These are phyloP conservation scores for Imbricaverruca yamaguchii DNA, from an alignment of 2,888 invertebrate species.

Conservation along the genomic window DNA sequence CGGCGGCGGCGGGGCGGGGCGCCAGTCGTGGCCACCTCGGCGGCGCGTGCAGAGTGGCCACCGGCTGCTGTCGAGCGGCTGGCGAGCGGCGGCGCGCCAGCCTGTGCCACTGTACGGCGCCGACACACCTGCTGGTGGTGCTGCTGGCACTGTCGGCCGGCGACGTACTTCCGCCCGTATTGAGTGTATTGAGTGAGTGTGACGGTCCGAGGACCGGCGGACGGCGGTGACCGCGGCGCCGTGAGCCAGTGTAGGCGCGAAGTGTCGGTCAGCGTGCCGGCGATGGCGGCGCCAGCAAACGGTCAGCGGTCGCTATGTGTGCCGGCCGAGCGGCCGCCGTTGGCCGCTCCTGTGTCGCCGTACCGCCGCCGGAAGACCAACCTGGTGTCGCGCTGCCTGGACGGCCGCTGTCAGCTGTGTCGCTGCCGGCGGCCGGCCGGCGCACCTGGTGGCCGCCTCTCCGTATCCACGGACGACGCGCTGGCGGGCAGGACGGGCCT, in stretches of 20 bases:
- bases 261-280: too few relatives aligned
- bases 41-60: too few relatives aligned
- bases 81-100: too few relatives aligned
- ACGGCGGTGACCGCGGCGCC: too few relatives aligned
- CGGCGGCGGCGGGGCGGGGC: not conserved
- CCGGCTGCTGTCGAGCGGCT: too few relatives aligned
- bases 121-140: too few relatives aligned
- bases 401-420: not conserved
- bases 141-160: too few relatives aligned
- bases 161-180: too few relatives aligned
- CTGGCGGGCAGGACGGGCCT: not conserved
- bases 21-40: not conserved
- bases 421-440: not conserved
- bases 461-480: not conserved
- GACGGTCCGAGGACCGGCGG: too few relatives aligned
- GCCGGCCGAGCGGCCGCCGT: slow-evolving; percentile 2
- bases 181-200: too few relatives aligned
- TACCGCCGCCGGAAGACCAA: not conserved
- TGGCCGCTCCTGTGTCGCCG: not conserved
- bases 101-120: too few relatives aligned
- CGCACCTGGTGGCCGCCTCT: not conserved
- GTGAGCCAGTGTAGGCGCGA: too few relatives aligned
- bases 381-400: not conserved
- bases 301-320: not conserved
- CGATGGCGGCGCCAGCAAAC: not conserved